Percentiles rank a stretch among this genome's conserved stretches.
Evolutionary conservation across 2,888 invertebrate genomes (phyloP).

Genomic region (Parapristionchus giblindavisi): DNA sequence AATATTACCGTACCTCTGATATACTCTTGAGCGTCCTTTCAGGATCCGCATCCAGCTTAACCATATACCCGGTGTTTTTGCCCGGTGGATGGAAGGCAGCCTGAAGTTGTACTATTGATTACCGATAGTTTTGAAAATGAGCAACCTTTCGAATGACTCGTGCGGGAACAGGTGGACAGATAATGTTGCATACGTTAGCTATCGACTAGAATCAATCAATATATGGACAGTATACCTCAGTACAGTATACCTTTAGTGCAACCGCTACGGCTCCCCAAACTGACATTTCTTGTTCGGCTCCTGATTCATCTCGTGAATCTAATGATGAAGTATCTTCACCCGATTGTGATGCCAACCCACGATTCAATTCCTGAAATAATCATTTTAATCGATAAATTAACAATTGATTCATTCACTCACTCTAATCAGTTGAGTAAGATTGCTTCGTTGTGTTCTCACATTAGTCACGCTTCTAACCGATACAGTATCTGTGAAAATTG

Average conservation of each 20-base stretch:
- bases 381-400: no score
- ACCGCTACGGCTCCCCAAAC: background rate
- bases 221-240: background rate
- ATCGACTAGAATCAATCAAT: slow-evolving; percentile 40
- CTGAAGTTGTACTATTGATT: background rate
- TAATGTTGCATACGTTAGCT: slow-evolving; percentile 53
- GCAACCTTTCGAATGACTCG: slow-evolving; percentile 53
- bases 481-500: no score
- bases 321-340: background rate
- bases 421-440: no score
- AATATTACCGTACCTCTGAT: slow-evolving; percentile 9
- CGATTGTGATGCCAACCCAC: slow-evolving; percentile 16
- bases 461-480: no score
- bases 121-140: background rate
- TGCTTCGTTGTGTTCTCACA: no score
- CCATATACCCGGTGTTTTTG: slow-evolving; percentile 36
- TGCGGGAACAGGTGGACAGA: slow-evolving; percentile 61
- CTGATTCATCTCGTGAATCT: background rate
- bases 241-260: background rate
- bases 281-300: slow-evolving; percentile 1
- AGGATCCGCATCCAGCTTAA: slow-evolving; percentile 14
- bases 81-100: slow-evolving; percentile 63
- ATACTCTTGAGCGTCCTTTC: background rate
- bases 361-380: slow-evolving; percentile 31
- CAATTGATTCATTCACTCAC: no score